Evolutionary conservation across 2,797 vertebrate genomes (phyloP).

Genomic region (Sebastes hopkinsi): DNA sequence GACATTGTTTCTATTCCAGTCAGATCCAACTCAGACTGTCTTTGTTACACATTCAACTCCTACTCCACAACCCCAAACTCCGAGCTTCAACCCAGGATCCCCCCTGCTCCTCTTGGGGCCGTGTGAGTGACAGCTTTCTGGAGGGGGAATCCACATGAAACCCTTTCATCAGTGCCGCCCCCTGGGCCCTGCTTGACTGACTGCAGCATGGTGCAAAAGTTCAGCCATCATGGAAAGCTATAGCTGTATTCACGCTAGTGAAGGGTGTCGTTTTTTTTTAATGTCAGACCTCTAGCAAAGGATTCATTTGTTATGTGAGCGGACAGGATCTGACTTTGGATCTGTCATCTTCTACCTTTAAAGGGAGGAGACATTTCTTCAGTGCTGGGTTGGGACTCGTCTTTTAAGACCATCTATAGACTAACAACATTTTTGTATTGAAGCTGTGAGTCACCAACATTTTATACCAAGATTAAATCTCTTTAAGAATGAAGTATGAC

Average conservation of each 20-base stretch:
- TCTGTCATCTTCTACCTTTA: neutral
- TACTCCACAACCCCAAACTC: conserved; percentile 11
- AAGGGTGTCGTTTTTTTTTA: neutral
- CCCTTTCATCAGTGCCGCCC: conserved; percentile 58
- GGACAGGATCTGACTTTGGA: neutral
- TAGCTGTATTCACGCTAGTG: conserved; percentile 5
- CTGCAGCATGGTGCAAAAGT: conserved; percentile 57
- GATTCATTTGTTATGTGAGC: neutral
- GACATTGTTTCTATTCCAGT: neutral
- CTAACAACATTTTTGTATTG: neutral
- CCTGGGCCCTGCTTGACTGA: conserved; percentile 52
- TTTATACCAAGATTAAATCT: neutral
- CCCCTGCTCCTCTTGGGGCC: conserved; percentile 42
- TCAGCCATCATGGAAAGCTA: conserved; percentile 27
- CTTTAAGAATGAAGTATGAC: neutral
- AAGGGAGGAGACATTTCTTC: neutral
- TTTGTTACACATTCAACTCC: neutral
- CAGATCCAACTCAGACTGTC: neutral
- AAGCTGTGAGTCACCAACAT: neutral
- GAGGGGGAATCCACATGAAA: conserved; percentile 68
- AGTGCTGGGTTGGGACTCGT: neutral
- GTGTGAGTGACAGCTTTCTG: conserved; percentile 73
- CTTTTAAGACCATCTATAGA: too few species aligned
- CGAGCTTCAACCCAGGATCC: conserved; percentile 19
- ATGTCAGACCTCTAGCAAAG: neutral